A percentile compares a stretch with the other conserved stretches of the same genome.
phyloP scores from a whole-genome alignment of 2,888 invertebrate species.

The Craniophora ligustri region DNA sequence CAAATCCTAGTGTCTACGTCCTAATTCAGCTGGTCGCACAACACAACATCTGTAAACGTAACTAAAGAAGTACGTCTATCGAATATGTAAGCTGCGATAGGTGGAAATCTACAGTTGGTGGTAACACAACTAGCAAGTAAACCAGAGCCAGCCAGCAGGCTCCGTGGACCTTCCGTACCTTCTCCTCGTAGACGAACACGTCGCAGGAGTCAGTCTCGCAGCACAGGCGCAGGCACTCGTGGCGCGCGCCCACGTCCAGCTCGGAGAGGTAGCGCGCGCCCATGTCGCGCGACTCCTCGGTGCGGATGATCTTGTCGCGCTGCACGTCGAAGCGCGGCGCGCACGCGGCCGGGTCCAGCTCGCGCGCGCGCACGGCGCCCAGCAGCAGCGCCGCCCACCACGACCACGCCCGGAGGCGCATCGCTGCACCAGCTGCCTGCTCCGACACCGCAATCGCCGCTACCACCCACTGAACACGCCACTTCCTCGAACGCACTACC shows the following conservation, averaged over 20 bases:
- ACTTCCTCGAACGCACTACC: slow-evolving; percentile 5
- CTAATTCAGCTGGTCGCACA: too few relatives aligned
- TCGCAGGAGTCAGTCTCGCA: slow-evolving; percentile 96
- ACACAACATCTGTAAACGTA: too few relatives aligned
- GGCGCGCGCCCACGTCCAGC: slow-evolving; percentile 93
- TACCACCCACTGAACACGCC: slow-evolving; percentile 9
- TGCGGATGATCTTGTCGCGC: slow-evolving; percentile 96
- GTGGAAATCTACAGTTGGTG: too few relatives aligned
- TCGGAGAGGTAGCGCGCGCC: slow-evolving; percentile 96
- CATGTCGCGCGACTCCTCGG: slow-evolving; percentile 95
- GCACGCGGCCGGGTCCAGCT: slow-evolving; percentile 91
- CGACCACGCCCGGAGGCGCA: slow-evolving; percentile 59
- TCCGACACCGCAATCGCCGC: slow-evolving; percentile 15
- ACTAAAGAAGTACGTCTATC: too few relatives aligned
- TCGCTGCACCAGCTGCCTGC: slow-evolving; percentile 43
- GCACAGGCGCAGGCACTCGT: slow-evolving; percentile 95
- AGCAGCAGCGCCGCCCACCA: slow-evolving; percentile 64
- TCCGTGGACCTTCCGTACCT: too few relatives aligned
- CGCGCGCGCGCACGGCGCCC: slow-evolving; percentile 74
- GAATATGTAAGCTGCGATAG: too few relatives aligned
- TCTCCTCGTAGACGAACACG: slow-evolving; percentile 97
- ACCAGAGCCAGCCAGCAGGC: too few relatives aligned
- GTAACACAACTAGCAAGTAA: too few relatives aligned
- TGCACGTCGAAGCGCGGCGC: slow-evolving; percentile 94
- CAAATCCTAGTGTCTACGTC: too few relatives aligned